Conservation (phyloP, 2,113 vertebrate species). For the Melanostigma gelatinosum region DNA sequence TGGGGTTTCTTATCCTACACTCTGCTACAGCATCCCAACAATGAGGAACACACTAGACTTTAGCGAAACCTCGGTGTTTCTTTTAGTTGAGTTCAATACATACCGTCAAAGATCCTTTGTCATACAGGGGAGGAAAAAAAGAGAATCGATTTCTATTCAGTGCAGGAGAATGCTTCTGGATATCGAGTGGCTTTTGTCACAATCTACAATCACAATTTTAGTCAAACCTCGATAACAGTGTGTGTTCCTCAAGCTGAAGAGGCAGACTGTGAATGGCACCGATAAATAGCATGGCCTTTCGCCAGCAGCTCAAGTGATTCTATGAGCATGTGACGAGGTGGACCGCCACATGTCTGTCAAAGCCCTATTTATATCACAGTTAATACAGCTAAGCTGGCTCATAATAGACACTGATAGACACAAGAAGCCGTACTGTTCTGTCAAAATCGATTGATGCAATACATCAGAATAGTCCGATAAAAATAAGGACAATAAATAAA, state of each 20-base stretch:
- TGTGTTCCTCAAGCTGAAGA: slow-evolving; percentile 24
- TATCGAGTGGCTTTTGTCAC: slow-evolving; percentile 29
- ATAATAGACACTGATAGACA: not conserved
- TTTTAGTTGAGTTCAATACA: not conserved
- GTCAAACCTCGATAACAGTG: slow-evolving; percentile 1
- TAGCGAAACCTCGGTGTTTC: not conserved
- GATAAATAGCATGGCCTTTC: not conserved
- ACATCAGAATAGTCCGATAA: not conserved
- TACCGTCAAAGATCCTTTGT: slow-evolving; percentile 27
- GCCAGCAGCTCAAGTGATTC: not conserved
- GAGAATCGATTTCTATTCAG: slow-evolving; percentile 37
- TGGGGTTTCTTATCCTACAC: not conserved
- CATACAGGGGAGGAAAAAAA: slow-evolving; percentile 2
- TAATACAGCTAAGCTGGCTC: not conserved
- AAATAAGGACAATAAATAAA: not conserved
- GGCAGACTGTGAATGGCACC: slow-evolving; percentile 14
- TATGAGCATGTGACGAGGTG: not conserved
- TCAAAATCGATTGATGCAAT: slow-evolving; percentile 2
- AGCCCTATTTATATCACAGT: not conserved
- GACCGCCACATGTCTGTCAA: slow-evolving; percentile 19
- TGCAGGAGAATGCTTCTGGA: slow-evolving; percentile 7
- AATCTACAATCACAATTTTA: slow-evolving; percentile 28
- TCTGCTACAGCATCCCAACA: not conserved
- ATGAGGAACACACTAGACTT: not conserved
- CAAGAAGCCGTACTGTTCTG: not conserved